Conservation (phyloP, 2,797 vertebrate species). For the Perdix hodgsoniae region DNA sequence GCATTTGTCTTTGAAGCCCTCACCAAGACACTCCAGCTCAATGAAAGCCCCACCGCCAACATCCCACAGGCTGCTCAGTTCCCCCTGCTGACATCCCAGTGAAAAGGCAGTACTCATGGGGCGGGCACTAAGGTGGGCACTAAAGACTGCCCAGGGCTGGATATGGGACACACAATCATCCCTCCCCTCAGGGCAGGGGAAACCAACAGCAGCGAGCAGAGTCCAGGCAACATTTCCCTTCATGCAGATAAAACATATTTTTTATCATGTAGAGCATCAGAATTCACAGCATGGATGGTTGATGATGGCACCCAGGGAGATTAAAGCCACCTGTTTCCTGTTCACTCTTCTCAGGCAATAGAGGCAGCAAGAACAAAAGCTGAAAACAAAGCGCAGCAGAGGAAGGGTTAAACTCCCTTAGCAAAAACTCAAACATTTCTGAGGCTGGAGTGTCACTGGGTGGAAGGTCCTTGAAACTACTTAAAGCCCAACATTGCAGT, state of each 20-base stretch:
- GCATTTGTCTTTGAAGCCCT: background rate
- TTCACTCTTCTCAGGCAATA: background rate
- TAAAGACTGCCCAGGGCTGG: background rate
- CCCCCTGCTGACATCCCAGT: background rate
- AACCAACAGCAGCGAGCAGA: rapidly evolving
- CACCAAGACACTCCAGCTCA: background rate
- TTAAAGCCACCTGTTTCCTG: background rate
- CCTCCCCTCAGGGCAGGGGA: background rate
- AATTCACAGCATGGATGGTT: background rate
- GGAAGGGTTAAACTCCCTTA: background rate
- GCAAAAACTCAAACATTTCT: background rate
- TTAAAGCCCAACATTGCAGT: background rate
- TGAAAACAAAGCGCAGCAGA: background rate
- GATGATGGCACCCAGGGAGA: background rate
- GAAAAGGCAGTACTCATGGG: background rate
- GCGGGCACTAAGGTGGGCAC: background rate
- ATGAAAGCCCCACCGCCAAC: background rate
- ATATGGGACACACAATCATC: rapidly evolving
- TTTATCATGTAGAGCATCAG: background rate
- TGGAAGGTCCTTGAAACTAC: background rate
- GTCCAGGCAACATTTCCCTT: background rate
- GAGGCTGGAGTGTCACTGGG: background rate
- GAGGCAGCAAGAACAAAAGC: background rate
- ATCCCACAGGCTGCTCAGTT: rapidly evolving
- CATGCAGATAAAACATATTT: background rate